Base-by-base conservation (phyloP, 2,888 invertebrate species). In the Falcaria lacertinaria region DNA sequence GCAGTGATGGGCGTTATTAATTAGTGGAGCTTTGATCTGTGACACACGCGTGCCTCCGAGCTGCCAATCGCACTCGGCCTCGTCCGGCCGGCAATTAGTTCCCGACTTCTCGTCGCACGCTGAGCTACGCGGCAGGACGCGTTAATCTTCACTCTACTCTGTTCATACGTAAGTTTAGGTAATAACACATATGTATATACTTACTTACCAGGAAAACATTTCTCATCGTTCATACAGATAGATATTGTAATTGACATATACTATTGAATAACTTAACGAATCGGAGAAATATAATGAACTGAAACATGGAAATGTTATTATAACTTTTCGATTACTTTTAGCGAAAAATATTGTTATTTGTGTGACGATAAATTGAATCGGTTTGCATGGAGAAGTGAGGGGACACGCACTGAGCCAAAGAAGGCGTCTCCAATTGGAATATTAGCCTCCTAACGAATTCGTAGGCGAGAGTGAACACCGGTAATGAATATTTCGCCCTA, bases 401-500 rank as follows among this genome's bases (percentile, higher is more conserved):
- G 43, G 53, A 54, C 51, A 50, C 51, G 51, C 44, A 42, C 40
- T 48, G 43, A 43, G 41, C n/a, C 50, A 41, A 44, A 50, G 51
- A 47, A 56, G 55, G 57, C 65, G 56, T 57, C 60, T 57, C 62
- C 69, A 67, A 78, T 80, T 74, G 72, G 72, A 74, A 76, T 79
- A 82, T 82, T 80, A 80, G 80, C 75, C 67, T 74, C 66, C 74
- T 78, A 75, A 76, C 74, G 70, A 79, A 73, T 73, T 73, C 69
- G 74, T 62, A 64, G 62, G 63, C 52, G 57, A 64, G 72, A 65
- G 63, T 68, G 66, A 64, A 66, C 60, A 57, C 66, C 72, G 74
- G 74, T 75, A 75, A 80, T 67, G 65, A 67, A 68, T 67, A 60
- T 62, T 60, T 66, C 60, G 57, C 62, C 56, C 56, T 50, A 59